Percentiles rank a stretch among this genome's conserved stretches.
Evolutionary conservation across 2,113 vertebrate genomes (phyloP).

Genomic region (Haliaeetus leucogaster): DNA sequence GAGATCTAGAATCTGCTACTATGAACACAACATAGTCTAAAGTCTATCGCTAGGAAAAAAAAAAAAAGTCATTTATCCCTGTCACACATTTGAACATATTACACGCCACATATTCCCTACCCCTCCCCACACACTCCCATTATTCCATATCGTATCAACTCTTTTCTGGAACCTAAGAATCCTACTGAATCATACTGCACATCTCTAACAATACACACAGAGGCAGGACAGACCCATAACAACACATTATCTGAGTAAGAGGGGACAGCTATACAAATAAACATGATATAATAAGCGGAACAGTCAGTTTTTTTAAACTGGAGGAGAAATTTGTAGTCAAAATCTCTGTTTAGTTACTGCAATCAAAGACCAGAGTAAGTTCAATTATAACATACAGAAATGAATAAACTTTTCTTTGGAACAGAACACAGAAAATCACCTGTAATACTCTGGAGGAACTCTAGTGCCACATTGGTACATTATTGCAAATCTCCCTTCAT

Average conservation of each 20-base stretch:
- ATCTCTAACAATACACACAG: background rate
- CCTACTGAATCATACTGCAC: background rate
- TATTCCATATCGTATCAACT: background rate
- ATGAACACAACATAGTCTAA: background rate
- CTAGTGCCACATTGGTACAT: background rate
- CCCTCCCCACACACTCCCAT: no score
- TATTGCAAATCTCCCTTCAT: background rate
- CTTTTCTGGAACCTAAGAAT: background rate
- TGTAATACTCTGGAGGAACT: background rate
- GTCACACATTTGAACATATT: background rate
- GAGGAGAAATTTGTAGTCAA: background rate
- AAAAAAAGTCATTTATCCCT: background rate
- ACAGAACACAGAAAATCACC: background rate
- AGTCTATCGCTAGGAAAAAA: background rate
- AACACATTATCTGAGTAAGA: background rate
- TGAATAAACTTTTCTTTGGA: background rate
- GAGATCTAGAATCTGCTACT: background rate
- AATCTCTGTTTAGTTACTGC: background rate
- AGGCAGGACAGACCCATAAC: background rate
- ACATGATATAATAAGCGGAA: background rate
- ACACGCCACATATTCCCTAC: background rate
- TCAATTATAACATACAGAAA: background rate
- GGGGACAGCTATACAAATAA: background rate
- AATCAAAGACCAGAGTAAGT: background rate
- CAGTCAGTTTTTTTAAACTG: background rate